Evolutionary conservation across 2,888 invertebrate genomes (phyloP), one percentile per base, ranked within the genome.

Genomic region (Pristionchus japonicus): DNA sequence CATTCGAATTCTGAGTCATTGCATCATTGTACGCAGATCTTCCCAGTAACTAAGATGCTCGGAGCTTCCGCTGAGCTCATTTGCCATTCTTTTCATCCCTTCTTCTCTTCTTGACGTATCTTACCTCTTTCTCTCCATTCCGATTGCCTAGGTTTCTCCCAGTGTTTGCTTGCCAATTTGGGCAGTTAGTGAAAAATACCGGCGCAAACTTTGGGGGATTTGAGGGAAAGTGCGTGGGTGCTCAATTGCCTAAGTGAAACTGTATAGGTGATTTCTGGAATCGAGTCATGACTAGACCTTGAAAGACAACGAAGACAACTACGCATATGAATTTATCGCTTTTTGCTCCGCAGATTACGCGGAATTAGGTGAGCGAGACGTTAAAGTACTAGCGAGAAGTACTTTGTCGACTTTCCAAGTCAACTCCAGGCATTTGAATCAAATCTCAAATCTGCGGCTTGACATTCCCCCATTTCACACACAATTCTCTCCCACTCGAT

Each of bases 101-200:
- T 27, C 52, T 52, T 43, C 77, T 52, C 52, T 15, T 47, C 34
- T 37, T 82, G 52, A 52, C 52, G 82, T 49, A 47, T 31, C 80
- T 43, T 80, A 7, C 80, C 80, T n/a, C n/a, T n/a, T 27, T 34
- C 52, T 82, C 40, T 40, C 43, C 23, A 4, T 43, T 82, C 82
- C 1, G 23, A 43, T 82, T 31, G 49, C 82, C 52, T 17, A 27
- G 52, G 82, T 57, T 49, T 57, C 82, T 23, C 49, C 23, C 52
- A 23, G 31, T 52, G 49, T 49, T 80, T 77, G 74, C 40, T 17
- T 74, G 67, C 77, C 77, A 77, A 77, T 77, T 77, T 47, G 43
- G 43, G 77, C 57, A 57, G 23, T 15, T 1, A 52, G 23, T 6
- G 20, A 23, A 80, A n/a, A 2, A n/a, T 37, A n/a, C n/a, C 15